Percentiles rank a stretch among this genome's conserved stretches.
These are phyloP conservation scores for Leptestheria dahalacensis DNA, from an alignment of 1,140 invertebrate genomes.

Conservation along the genomic window DNA sequence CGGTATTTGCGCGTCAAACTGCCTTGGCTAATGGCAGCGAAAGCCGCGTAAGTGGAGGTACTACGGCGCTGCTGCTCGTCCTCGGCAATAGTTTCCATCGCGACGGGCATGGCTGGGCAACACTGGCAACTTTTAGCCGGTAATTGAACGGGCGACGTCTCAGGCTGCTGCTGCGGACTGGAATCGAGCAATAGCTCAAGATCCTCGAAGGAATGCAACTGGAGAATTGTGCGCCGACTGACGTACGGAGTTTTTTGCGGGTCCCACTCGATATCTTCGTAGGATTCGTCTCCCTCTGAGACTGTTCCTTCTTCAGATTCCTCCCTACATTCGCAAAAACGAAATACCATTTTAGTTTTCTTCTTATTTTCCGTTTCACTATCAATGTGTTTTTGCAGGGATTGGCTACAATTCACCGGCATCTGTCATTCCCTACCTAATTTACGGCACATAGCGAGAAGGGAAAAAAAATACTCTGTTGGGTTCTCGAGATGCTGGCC, in stretches of 20 bases:
- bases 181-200: not conserved
- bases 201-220: not conserved
- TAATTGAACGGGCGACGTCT: not conserved
- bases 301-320: not conserved
- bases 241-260: not conserved
- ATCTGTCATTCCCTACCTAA: too few relatives aligned
- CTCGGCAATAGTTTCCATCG: not conserved
- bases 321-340: not conserved
- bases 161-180: not conserved
- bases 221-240: constrained; percentile 4
- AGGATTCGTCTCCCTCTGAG: not conserved
- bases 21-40: constrained; percentile 11
- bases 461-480: too few relatives aligned
- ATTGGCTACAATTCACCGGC: too few relatives aligned
- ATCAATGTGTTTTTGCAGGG: too few relatives aligned
- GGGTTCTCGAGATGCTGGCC: too few relatives aligned
- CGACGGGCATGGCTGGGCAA: not conserved
- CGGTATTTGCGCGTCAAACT: constrained; percentile 10
- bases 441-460: too few relatives aligned
- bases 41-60: constrained; percentile 8
- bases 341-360: too few relatives aligned
- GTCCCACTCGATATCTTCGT: constrained; percentile 9
- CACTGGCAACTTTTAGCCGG: not conserved
- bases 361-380: too few relatives aligned
- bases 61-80: not conserved